Percentiles rank a stretch among this genome's conserved stretches.
Conservation (phyloP, 2,888 invertebrate genomes). For the Acronicta aceris region DNA sequence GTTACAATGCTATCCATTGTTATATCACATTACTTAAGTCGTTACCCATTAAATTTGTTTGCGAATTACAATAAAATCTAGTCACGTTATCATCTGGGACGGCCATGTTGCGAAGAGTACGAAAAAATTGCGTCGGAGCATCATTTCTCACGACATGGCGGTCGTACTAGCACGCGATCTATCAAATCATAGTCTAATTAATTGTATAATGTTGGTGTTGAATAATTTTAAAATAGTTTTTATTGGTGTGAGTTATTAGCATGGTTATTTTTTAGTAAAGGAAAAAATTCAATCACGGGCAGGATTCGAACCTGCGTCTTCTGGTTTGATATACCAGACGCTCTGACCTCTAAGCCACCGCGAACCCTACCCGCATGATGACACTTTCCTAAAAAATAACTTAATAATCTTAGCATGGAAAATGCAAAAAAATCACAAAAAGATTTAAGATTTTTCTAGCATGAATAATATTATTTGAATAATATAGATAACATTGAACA, state of each 20-base stretch:
- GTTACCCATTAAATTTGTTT: constrained; percentile 55
- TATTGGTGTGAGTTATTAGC: not conserved
- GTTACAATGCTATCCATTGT: constrained; percentile 50
- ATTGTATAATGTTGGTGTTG: constrained; percentile 46
- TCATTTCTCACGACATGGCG: constrained; percentile 59
- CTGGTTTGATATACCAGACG: too few species aligned
- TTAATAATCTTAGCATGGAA: too few species aligned
- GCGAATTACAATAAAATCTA: constrained; percentile 49
- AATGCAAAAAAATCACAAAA: too few species aligned
- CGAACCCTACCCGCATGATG: too few species aligned
- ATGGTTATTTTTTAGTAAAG: not conserved
- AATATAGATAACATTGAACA: too few species aligned
- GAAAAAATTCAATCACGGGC: too few species aligned
- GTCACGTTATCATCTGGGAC: constrained; percentile 39
- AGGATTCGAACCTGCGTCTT: too few species aligned
- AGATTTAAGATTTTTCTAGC: too few species aligned
- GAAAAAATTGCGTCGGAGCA: constrained; percentile 36
- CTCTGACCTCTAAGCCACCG: too few species aligned
- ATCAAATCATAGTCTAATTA: constrained; percentile 53
- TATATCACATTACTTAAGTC: constrained; percentile 55
- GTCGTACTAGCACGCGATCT: constrained; percentile 58
- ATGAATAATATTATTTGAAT: too few species aligned
- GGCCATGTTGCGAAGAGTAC: constrained; percentile 37
- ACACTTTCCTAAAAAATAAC: too few species aligned
- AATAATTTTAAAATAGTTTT: constrained; percentile 29